Percentiles rank a stretch among this genome's conserved stretches.
Evolutionary conservation across 2,113 vertebrate genomes (phyloP).

Genomic region (Sterrhoptilus dennistouni): DNA sequence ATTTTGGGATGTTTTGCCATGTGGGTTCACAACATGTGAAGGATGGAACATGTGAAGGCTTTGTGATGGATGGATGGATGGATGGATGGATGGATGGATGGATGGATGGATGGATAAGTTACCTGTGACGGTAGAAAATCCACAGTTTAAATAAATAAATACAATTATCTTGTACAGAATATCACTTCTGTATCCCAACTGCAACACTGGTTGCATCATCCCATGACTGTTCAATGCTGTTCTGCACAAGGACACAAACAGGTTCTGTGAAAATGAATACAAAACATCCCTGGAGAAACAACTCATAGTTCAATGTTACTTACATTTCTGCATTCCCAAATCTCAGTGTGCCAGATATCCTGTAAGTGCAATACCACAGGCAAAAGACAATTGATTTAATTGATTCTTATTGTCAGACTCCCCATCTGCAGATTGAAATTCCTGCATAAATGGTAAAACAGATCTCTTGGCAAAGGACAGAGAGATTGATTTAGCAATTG

Average conservation of each 20-base stretch:
- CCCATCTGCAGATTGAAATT: not conserved
- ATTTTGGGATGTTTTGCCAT: not conserved
- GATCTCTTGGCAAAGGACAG: constrained; percentile 30
- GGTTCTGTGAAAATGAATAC: not conserved
- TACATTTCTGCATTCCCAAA: not conserved
- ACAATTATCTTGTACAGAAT: not conserved
- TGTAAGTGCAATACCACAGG: not conserved
- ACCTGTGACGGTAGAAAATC: not conserved
- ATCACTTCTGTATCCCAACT: not conserved
- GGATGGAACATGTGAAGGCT: not conserved
- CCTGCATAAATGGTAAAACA: constrained; percentile 45
- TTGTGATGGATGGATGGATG: not conserved
- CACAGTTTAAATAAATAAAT: not conserved
- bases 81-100: not conserved
- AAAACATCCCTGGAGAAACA: not conserved
- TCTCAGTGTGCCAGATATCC: not conserved
- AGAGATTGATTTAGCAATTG: constrained; percentile 40
- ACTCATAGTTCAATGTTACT: not conserved
- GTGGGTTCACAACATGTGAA: not conserved
- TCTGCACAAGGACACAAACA: not conserved
- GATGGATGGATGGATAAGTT: not conserved
- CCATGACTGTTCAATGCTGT: not conserved
- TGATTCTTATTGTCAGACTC: constrained; percentile 35
- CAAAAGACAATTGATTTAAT: constrained; percentile 11
- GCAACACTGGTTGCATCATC: not conserved